Base-by-base conservation (phyloP, 2,888 invertebrate genomes). In the Epistrophe eligans region DNA sequence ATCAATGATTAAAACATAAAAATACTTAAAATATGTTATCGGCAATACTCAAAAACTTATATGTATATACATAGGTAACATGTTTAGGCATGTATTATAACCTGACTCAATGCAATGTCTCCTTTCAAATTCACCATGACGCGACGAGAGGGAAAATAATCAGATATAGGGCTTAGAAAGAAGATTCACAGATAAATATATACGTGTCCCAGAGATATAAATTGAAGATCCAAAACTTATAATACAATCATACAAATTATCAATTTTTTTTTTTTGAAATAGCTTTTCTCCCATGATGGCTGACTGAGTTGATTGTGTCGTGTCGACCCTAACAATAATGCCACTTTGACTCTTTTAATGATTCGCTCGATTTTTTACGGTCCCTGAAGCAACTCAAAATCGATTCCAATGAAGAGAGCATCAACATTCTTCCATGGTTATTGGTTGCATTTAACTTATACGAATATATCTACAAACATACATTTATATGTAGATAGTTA, bases 1-100 rank as follows among this genome's bases (percentile, higher is more conserved):
- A 79, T 77, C 82, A 79, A 62, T 87, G 79, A 87, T 87, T 87
- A 87, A 87, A 83, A 76, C 87, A 83, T 87, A 55, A 87, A 83
- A 83, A 74, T 55, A 32, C 13, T 50, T 9, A 50, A 70, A 72
- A 32, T 50, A 52, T 74, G 77, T 77, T 35, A 52, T 58, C 58
- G 57, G 77, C 52, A 66, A 40, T 52, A 19, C 15, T 62, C 19
- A 50, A 38, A 66, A 40, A 66, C 40, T 3, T 45, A 17, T 48
- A 24, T 11, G 2, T 19, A 50, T 10, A 13, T 40, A 13, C 13
- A 13, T 19, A 50, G 8, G 19, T 24, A 24, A 24, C 24, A 24
- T 24, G 24, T 24, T 2, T 24, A 24, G 24, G 24, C 24, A 24
- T 19, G 19, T 13, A 5, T 24, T 55, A n/a, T n/a, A 52, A 52